These are phyloP conservation scores for Dipodomys spectabilis DNA, from an alignment of 2,113 vertebrate genomes.

Conservation along the genomic window DNA sequence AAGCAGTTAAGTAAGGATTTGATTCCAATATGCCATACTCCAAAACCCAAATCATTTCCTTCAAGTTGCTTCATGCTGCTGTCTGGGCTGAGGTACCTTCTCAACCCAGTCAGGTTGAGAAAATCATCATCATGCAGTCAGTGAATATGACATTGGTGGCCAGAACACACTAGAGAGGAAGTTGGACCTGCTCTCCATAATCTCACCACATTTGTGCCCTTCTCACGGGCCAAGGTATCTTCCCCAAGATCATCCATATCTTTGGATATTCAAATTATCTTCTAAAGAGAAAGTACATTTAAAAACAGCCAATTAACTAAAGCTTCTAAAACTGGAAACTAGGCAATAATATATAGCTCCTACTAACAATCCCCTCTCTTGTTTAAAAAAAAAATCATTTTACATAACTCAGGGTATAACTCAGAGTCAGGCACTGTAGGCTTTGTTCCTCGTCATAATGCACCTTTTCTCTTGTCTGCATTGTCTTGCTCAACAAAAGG, in stretches of 20 bases:
- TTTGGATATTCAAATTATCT: slow-evolving; percentile 18
- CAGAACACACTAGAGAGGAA: background rate
- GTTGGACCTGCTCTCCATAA: too few species aligned
- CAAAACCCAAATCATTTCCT: background rate
- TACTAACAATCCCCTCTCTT: slow-evolving; percentile 26
- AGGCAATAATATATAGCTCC: background rate
- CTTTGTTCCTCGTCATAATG: slow-evolving; percentile 6
- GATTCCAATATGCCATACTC: background rate
- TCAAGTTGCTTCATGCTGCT: background rate
- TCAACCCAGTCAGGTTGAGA: background rate
- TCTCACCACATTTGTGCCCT: background rate
- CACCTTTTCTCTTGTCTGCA: slow-evolving; percentile 42
- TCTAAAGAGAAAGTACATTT: slow-evolving; percentile 24
- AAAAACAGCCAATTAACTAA: slow-evolving; percentile 27
- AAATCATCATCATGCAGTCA: background rate
- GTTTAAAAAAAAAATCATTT: slow-evolving; percentile 16
- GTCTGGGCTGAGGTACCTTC: background rate
- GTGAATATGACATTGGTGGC: background rate
- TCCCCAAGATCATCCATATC: slow-evolving; percentile 8
- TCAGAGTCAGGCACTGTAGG: background rate
- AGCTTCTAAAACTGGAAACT: background rate
- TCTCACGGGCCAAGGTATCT: background rate
- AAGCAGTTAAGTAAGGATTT: background rate
- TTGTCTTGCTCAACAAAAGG: slow-evolving; percentile 66
- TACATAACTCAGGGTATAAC: slow-evolving; percentile 34